phyloP scores from a whole-genome alignment of 1,140 invertebrate species.

The Penaeus chinensis region DNA sequence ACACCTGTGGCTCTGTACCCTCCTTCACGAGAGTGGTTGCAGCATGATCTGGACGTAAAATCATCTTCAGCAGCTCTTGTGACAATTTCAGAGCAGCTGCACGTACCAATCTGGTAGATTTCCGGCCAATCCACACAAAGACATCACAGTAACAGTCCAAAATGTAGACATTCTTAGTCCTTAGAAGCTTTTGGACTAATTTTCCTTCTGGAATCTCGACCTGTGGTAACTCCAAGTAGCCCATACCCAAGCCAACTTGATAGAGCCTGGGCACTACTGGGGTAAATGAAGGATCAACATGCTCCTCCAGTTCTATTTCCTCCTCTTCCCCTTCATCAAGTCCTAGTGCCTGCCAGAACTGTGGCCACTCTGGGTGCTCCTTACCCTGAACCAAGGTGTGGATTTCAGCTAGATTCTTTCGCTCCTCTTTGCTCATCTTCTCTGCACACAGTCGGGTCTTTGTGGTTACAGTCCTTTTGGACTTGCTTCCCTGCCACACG shows the following conservation, averaged over 20 bases:
- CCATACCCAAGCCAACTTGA: slow-evolving; percentile 96
- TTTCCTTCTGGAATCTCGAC: slow-evolving; percentile 79
- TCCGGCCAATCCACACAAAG: slow-evolving; percentile 99
- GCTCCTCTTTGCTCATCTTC: slow-evolving; percentile 98
- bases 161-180: slow-evolving; percentile 96
- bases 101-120: slow-evolving; percentile 93
- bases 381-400: slow-evolving; percentile 83
- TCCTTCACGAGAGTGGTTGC: slow-evolving; percentile 79
- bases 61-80: slow-evolving; percentile 93
- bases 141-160: slow-evolving; percentile 95
- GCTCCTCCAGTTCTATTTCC: slow-evolving; percentile 74
- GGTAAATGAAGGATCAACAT: slow-evolving; percentile 82
- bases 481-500: slow-evolving; percentile 77
- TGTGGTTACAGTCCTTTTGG: slow-evolving; percentile 94
- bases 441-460: slow-evolving; percentile 95
- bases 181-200: slow-evolving; percentile 80
- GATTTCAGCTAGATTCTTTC: slow-evolving; percentile 95
- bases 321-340: slow-evolving; percentile 68
- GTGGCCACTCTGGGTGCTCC: slow-evolving; percentile 84
- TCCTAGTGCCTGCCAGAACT: slow-evolving; percentile 85
- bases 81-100: slow-evolving; percentile 96
- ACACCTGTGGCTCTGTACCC: slow-evolving; percentile 86
- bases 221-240: slow-evolving; percentile 97
- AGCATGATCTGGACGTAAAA: slow-evolving; percentile 87
- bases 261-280: slow-evolving; percentile 87